These are phyloP conservation scores for Asarcornis scutulata DNA, from an alignment of 2,113 vertebrate species.

Conservation along the genomic window DNA sequence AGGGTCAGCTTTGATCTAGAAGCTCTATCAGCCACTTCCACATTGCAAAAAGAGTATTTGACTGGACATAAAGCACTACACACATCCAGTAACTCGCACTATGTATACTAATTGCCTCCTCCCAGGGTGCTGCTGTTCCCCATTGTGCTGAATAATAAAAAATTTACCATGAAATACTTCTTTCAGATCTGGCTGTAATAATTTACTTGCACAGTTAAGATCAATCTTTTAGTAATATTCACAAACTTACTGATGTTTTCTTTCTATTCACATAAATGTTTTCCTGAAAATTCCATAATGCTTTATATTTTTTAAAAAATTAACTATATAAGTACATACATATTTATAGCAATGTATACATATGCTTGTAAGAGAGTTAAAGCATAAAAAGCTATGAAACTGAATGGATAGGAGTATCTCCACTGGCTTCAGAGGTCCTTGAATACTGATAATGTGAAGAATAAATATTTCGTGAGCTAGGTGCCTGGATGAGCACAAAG, in stretches of 20 bases:
- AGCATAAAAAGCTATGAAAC: background rate
- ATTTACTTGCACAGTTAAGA: background rate
- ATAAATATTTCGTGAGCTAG: background rate
- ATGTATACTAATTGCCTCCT: background rate
- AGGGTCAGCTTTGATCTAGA: background rate
- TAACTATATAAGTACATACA: background rate
- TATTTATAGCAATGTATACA: background rate
- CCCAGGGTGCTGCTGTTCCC: background rate
- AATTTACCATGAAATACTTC: background rate
- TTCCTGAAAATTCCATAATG: background rate
- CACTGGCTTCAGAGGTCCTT: background rate
- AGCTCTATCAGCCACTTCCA: background rate
- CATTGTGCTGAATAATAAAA: background rate
- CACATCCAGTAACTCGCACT: accelerated
- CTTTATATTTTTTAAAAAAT: background rate
- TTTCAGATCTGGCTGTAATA: background rate
- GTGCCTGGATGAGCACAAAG: background rate
- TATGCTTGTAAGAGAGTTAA: background rate
- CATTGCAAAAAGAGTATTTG: background rate
- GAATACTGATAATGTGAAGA: background rate
- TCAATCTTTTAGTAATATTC: background rate
- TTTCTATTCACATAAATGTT: background rate
- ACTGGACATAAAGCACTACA: background rate
- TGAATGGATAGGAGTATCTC: background rate
- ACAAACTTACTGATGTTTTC: background rate